These are phyloP conservation scores for Megaceryle maxima DNA, from an alignment of 2,113 vertebrate genomes.

Conservation along the genomic window DNA sequence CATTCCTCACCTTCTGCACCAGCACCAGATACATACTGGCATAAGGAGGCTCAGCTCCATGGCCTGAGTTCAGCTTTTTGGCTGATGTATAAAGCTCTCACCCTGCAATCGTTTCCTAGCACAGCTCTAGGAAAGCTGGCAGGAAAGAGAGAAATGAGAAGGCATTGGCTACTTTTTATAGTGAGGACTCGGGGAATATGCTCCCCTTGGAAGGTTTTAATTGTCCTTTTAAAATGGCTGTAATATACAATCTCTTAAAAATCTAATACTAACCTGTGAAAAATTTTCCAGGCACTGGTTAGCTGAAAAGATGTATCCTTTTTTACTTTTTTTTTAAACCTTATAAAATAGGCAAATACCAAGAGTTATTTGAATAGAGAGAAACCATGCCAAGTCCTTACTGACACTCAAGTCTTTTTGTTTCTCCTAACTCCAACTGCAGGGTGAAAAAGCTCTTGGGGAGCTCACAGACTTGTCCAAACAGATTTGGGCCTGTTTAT, in stretches of 20 bases:
- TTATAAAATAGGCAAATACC: conserved; percentile 50
- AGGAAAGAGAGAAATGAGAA: background rate
- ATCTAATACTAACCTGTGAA: conserved; percentile 30
- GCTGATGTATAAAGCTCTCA: background rate
- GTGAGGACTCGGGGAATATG: background rate
- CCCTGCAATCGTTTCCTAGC: background rate
- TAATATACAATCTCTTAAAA: conserved; percentile 34
- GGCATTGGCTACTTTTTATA: background rate
- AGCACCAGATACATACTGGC: background rate
- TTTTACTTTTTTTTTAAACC: background rate
- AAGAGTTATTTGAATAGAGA: conserved; percentile 40
- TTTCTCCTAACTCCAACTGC: background rate
- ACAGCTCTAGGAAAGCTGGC: background rate
- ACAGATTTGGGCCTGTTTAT: conserved; percentile 42
- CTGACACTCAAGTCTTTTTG: background rate
- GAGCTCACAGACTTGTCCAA: conserved; percentile 40
- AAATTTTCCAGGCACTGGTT: conserved; percentile 39
- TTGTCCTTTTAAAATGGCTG: background rate
- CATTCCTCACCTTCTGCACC: background rate
- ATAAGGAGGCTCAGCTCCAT: background rate
- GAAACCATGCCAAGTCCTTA: conserved; percentile 37
- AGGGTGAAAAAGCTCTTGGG: conserved; percentile 1
- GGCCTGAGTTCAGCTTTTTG: background rate
- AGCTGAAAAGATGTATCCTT: conserved; percentile 3
- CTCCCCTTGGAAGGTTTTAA: background rate